These are phyloP conservation scores for Drosophila pegasa DNA, from an alignment of 2,888 invertebrate genomes.

Conservation along the genomic window DNA sequence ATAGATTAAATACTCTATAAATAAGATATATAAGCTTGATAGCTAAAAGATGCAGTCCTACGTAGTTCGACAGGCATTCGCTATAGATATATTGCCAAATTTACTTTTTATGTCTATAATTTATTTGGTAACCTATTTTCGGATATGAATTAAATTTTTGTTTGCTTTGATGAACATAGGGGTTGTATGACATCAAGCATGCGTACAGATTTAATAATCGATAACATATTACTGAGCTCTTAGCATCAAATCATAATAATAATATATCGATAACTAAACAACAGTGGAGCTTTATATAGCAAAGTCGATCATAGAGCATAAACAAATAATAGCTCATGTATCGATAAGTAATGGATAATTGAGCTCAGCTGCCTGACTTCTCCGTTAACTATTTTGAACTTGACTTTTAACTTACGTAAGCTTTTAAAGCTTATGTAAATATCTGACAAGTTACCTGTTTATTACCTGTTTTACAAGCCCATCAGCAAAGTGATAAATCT, in stretches of 20 bases:
- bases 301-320: background rate
- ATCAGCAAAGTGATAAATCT: too few relatives aligned
- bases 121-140: background rate
- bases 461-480: background rate
- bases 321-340: background rate
- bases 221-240: background rate
- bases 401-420: too few relatives aligned
- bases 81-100: background rate
- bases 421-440: too few relatives aligned
- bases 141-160: too few relatives aligned
- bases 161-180: background rate
- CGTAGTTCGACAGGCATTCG: background rate
- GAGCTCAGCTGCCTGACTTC: too few relatives aligned
- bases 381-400: too few relatives aligned
- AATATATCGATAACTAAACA: background rate
- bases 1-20: slow-evolving; percentile 3
- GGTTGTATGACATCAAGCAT: background rate
- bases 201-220: background rate
- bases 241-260: background rate
- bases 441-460: too few relatives aligned
- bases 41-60: background rate
- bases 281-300: too few relatives aligned
- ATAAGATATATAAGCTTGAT: background rate
- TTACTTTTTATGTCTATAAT: background rate
- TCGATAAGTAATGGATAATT: background rate